Evolutionary conservation across 1,140 invertebrate species (phyloP), one percentile per base, ranked within the genome.

Genomic region (Pachypsylla venusta): DNA sequence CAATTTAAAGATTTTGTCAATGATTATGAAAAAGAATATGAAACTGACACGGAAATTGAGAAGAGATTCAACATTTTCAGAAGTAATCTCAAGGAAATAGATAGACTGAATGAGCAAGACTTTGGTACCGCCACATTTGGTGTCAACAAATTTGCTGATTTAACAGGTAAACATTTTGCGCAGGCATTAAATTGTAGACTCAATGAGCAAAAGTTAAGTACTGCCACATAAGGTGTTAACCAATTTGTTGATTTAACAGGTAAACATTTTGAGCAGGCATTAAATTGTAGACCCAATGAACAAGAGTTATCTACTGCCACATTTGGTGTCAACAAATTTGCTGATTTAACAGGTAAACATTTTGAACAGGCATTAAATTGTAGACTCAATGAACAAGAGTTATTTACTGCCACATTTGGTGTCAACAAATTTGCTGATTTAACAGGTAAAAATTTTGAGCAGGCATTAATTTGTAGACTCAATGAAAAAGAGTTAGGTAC

Each of bases 1-100:
- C 54, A 55, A 14, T 55, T 55, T 25, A 27, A 55, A 27, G 26
- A 55, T 2, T 55, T 55, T 55, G 54, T 55, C 2, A 27, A 7
- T 2, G 54, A 55, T 12, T 25, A 25, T 55, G 54, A 55, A 12
- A 5, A 22, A 25, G 2, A 25, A 3, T 55, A 55, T 25, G 54
- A 55, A 5, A 19, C 54, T 5, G 54, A 55, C 22, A n/a, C 22
- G 54, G 54, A 55, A 16, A 55, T 25, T 12, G 22, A 25, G 16
- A 4, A 12, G 24, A 5, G 54, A 55, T 55, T 55, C n/a, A 22
- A 55, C 54, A 55, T 55, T 25, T 55, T 55, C 54, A 12, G 26
- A 25, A 25, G 24, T 12, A 55, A 55, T 25, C 54, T 55, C 14
- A 55, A 25, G 54, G 20, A 5, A 10, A 55, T 55, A 12, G 26